Evolutionary conservation across 2,113 vertebrate genomes (phyloP).

Genomic region (Lophotis ruficrista): DNA sequence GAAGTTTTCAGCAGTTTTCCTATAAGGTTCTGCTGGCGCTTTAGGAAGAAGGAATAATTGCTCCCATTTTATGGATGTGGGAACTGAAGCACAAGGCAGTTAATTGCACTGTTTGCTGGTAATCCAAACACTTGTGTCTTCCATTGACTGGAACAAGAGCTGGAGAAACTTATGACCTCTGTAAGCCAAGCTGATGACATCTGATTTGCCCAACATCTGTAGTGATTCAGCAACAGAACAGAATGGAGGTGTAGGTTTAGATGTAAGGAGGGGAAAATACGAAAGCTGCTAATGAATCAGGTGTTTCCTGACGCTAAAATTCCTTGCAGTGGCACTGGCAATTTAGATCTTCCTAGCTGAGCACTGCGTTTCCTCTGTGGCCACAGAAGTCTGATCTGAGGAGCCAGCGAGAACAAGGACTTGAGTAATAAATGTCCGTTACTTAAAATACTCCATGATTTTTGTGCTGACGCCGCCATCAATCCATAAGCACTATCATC

Average conservation of each 20-base stretch:
- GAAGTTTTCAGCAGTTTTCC: background rate
- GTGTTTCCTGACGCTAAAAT: background rate
- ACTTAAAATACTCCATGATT: background rate
- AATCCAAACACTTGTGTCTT: background rate
- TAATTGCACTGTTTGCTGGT: background rate
- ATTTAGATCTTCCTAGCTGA: background rate
- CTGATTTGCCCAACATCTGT: background rate
- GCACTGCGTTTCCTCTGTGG: background rate
- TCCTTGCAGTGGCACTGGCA: background rate
- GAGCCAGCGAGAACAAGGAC: background rate
- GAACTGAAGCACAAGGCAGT: background rate
- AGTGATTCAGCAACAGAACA: background rate
- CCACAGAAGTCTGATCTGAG: background rate
- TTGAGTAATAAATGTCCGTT: background rate
- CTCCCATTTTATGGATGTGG: background rate
- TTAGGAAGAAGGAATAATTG: background rate
- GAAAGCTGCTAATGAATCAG: background rate
- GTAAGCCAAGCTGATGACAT: background rate
- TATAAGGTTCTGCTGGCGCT: background rate
- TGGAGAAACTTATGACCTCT: background rate
- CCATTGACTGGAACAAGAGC: background rate
- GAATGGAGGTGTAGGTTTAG: background rate
- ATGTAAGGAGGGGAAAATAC: background rate
- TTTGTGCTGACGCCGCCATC: background rate
- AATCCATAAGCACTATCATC: background rate